Evolutionary conservation across 2,888 invertebrate genomes (phyloP).

Genomic region (Erebia ligea): DNA sequence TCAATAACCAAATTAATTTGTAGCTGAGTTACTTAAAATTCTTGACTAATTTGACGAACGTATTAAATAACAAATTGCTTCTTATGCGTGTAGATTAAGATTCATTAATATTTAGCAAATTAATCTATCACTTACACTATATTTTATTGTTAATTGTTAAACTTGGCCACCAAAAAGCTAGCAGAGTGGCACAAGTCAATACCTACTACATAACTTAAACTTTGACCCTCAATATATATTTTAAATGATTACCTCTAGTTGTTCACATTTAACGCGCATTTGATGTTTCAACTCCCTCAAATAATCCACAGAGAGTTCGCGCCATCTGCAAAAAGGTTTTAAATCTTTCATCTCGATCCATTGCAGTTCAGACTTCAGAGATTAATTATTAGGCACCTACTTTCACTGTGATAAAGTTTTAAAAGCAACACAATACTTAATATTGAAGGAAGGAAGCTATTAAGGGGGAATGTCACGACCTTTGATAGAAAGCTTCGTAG

Average conservation of each 20-base stretch:
- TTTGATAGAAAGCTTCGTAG: slow-evolving; percentile 25
- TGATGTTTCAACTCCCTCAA: slow-evolving; percentile 72
- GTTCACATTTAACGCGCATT: slow-evolving; percentile 67
- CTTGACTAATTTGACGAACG: not conserved
- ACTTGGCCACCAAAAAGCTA: too few relatives aligned
- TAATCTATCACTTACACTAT: not conserved
- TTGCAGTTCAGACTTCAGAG: not conserved
- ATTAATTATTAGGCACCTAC: slow-evolving; percentile 8
- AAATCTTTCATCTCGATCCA: not conserved
- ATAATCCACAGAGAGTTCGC: slow-evolving; percentile 68
- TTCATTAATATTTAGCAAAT: slow-evolving; percentile 3
- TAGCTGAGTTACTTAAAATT: not conserved
- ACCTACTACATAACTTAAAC: too few relatives aligned
- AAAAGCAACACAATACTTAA: slow-evolving; percentile 5
- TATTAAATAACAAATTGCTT: not conserved
- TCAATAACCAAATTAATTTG: not conserved
- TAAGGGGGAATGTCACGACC: slow-evolving; percentile 19
- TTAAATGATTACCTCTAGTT: slow-evolving; percentile 61
- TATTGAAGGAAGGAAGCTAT: slow-evolving; percentile 11
- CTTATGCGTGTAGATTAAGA: not conserved
- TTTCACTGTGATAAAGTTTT: slow-evolving; percentile 16
- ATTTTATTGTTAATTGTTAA: not conserved
- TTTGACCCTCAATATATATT: too few relatives aligned
- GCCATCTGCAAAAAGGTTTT: slow-evolving; percentile 59
- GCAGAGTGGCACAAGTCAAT: not conserved